A percentile compares a stretch with the other conserved stretches of the same genome.
These are phyloP conservation scores for Atta colombica DNA, from an alignment of 1,140 invertebrate species.

Conservation along the genomic window DNA sequence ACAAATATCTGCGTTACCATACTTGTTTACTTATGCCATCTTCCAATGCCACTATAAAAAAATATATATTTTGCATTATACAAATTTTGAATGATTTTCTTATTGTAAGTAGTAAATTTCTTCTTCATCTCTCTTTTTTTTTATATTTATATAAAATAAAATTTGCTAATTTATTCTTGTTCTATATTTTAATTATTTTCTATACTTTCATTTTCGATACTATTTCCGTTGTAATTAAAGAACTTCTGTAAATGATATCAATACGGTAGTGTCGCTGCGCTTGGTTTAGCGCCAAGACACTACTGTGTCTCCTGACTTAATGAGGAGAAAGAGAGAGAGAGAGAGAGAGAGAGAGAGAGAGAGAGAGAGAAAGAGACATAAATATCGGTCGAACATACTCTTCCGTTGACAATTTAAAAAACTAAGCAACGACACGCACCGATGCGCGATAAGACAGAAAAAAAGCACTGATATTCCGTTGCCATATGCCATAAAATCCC, in stretches of 20 bases:
- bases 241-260: conserved; percentile 7
- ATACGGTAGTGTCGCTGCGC: too few species aligned
- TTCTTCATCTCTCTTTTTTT: not conserved
- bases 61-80: not conserved
- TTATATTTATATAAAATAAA: not conserved
- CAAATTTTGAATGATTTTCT: conserved; percentile 1
- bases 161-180: conserved; percentile 1
- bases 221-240: not conserved
- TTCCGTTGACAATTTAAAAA: not conserved
- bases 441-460: conserved; percentile 5
- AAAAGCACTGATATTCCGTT: not conserved
- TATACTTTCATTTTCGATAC: not conserved
- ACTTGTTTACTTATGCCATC: conserved; percentile 30
- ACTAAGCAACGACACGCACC: not conserved
- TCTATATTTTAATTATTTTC: not conserved
- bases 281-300: too few species aligned
- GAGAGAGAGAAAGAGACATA: not conserved
- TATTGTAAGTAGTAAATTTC: not conserved
- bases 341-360: too few species aligned
- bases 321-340: not conserved
- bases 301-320: too few species aligned
- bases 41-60: conserved; percentile 5
- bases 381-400: not conserved
- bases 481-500: conserved; percentile 1
- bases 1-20: not conserved